A percentile compares a stretch with the other conserved stretches of the same genome.
These are phyloP conservation scores for Kryptopterus vitreolus DNA, from an alignment of 2,797 vertebrate genomes.

Conservation along the genomic window DNA sequence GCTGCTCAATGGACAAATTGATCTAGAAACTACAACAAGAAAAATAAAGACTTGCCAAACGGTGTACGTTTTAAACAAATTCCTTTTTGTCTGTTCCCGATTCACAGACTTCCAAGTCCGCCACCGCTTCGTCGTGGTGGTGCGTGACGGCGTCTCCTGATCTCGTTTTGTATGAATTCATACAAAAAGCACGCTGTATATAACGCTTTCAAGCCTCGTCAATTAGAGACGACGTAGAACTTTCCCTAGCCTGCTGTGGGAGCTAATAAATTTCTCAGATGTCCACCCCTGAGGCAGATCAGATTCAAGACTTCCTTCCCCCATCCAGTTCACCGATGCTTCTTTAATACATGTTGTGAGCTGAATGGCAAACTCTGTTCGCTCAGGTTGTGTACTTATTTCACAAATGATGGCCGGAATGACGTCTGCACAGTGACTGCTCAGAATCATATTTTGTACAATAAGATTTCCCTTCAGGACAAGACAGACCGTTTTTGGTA, in stretches of 20 bases:
- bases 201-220: not conserved
- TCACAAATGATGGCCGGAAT: not conserved
- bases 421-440: not conserved
- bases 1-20: not conserved
- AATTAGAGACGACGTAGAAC: not conserved
- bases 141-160: not conserved
- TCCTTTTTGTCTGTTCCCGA: too few relatives aligned
- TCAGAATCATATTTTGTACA: not conserved
- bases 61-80: too few relatives aligned
- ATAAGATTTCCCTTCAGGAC: not conserved
- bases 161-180: too few relatives aligned
- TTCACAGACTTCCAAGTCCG: too few relatives aligned
- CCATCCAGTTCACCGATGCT: not conserved
- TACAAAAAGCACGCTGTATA: not conserved
- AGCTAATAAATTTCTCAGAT: not conserved
- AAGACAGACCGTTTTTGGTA: not conserved
- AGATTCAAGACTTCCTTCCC: not conserved
- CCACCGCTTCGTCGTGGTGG: not conserved
- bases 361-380: not conserved
- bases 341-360: not conserved
- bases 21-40: not conserved
- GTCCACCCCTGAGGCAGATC: not conserved
- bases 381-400: not conserved
- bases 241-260: not conserved
- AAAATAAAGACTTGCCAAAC: not conserved